Percentiles rank a stretch among this genome's conserved stretches.
Evolutionary conservation across 2,888 invertebrate genomes (phyloP).

Genomic region (Lepetodrilus schrolli): DNA sequence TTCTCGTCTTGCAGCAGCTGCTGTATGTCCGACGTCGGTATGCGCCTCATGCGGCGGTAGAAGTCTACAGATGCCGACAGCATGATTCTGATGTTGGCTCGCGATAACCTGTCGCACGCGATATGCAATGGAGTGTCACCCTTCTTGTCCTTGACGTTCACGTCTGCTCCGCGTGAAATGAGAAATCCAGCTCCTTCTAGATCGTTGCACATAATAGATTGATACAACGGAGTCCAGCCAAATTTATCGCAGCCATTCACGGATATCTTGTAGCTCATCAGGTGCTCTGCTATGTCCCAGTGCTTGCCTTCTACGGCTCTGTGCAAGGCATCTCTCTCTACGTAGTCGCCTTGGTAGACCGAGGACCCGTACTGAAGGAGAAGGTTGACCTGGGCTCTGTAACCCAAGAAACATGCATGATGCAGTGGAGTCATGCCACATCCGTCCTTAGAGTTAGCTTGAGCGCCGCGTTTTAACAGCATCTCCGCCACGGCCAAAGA

Average conservation of each 20-base stretch:
- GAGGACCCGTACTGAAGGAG: slow-evolving; percentile 5
- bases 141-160: slow-evolving; percentile 29
- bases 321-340: slow-evolving; percentile 18
- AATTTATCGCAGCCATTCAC: slow-evolving; percentile 52
- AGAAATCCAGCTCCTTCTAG: slow-evolving; percentile 28
- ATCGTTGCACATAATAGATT: slow-evolving; percentile 23
- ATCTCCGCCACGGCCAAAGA: neutral
- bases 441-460: slow-evolving; percentile 4
- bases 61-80: slow-evolving; percentile 35
- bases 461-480: neutral
- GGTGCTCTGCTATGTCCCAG: slow-evolving; percentile 36
- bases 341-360: neutral
- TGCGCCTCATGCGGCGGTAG: slow-evolving; percentile 31
- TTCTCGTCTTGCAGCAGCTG: slow-evolving; percentile 24
- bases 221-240: slow-evolving; percentile 52
- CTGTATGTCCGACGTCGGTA: slow-evolving; percentile 31
- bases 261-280: slow-evolving; percentile 43
- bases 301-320: slow-evolving; percentile 51
- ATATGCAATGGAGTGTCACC: slow-evolving; percentile 36
- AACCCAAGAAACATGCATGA: slow-evolving; percentile 28
- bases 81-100: slow-evolving; percentile 32
- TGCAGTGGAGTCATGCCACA: slow-evolving; percentile 30
- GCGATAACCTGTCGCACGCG: slow-evolving; percentile 36
- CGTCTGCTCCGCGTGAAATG: slow-evolving; percentile 25
- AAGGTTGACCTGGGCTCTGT: neutral